Conservation (phyloP, 2,888 invertebrate genomes). For the Ophonus ardosiacus region DNA sequence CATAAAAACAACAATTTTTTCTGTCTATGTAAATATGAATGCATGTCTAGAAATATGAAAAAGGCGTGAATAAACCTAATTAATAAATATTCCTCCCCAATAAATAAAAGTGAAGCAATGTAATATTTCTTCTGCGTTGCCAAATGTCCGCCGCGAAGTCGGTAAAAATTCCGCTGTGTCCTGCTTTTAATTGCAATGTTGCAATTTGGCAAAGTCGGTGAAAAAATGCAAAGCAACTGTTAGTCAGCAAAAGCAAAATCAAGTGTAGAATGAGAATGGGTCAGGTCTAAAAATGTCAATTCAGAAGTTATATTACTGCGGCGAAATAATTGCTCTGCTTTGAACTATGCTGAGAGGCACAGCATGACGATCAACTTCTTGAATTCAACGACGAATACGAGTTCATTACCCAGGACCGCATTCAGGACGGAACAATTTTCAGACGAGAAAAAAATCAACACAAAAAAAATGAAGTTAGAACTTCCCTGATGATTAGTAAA, state of each 20-base stretch:
- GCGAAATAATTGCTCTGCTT: conserved; percentile 54
- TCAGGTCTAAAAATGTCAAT: conserved; percentile 55
- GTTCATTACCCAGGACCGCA: conserved; percentile 22
- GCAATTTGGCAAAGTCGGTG: conserved; percentile 1
- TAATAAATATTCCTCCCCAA: background rate
- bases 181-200: background rate
- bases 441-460: background rate
- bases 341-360: conserved; percentile 35
- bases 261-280: conserved; percentile 7
- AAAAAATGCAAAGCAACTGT: conserved; percentile 18
- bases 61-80: background rate
- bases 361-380: conserved; percentile 55
- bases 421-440: background rate
- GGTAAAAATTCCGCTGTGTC: conserved; percentile 1
- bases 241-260: conserved; percentile 1
- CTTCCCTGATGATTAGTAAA: too few relatives aligned
- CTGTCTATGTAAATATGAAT: background rate
- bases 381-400: conserved; percentile 45
- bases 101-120: background rate
- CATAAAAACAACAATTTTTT: background rate
- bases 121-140: background rate
- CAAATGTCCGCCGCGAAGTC: background rate
- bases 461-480: too few relatives aligned
- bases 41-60: background rate
- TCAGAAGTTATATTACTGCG: conserved; percentile 50